Base-by-base conservation (phyloP, 2,888 invertebrate species). In the Plagiodera versicolora region DNA sequence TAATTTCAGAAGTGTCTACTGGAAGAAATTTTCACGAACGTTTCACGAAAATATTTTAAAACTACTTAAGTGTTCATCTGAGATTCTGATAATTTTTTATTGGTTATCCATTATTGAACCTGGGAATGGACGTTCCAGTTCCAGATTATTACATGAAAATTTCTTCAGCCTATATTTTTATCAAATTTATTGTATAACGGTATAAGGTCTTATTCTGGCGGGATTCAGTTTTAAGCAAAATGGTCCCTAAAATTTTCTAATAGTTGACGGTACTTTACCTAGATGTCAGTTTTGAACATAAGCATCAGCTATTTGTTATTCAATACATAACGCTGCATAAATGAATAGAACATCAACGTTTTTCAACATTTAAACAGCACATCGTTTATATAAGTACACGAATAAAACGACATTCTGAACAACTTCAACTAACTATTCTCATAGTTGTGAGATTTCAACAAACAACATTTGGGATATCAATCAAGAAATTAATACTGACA, bases 191-290 rank as follows among this genome's bases (percentile, higher is more conserved):
- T 44, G 24, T 52, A 44, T 57, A 63, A 53, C 59, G 51, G 72
- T n/a, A n/a, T 72, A 74, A 72, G 72, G 53, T 61, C 32, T 39
- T 60, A 30, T 35, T 52, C 44, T 74, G 75, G 74, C 73, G 74
- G 74, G 74, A 72, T 72, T 74, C 64, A 70, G 74, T 72, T 74
- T 32, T 68, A 74, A 75, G 73, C 73, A 68, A 61, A 60, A 73
- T 76, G 76, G 76, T 76, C 76, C 76, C 76, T 75, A 75, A 71
- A 65, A 66, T 67, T 71, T 64, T 68, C 70, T 71, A 70, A 73
- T 69, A 68, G 58, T 68, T 66, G 61, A 65, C 66, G 64, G 64
- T 60, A 59, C 58, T 65, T 51, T 67, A 69, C 70, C 71, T 70
- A 67, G 68, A 52, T 39, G 44, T 58, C 35, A 47, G 16, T 44